Evolutionary conservation across 2,797 vertebrate genomes (phyloP).

Genomic region (Chaetophractus vellerosus): DNA sequence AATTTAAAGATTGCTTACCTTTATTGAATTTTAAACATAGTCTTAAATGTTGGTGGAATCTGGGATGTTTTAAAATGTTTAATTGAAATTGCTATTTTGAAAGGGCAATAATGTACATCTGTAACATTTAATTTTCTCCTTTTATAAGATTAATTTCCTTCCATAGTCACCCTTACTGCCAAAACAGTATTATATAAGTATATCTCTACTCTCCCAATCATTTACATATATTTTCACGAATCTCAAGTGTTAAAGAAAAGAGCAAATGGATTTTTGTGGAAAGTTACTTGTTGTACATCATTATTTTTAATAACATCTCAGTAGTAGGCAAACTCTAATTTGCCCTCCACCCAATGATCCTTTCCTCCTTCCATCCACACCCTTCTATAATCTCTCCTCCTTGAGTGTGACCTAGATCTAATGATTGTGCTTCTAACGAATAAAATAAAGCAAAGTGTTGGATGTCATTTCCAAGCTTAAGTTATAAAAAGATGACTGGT

Average conservation of each 20-base stretch:
- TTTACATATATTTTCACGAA: neutral
- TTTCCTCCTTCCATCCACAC: neutral
- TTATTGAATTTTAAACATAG: constrained; percentile 29
- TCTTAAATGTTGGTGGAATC: neutral
- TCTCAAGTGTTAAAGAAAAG: neutral
- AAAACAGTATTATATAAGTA: constrained; percentile 7
- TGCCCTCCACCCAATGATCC: neutral
- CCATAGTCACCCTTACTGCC: neutral
- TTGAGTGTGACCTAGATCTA: neutral
- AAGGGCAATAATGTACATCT: neutral
- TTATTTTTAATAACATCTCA: neutral
- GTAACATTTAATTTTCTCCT: neutral
- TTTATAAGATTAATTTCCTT: constrained; percentile 7
- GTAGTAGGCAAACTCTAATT: neutral
- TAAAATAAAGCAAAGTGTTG: neutral
- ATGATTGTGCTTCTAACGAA: neutral
- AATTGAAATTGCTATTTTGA: neutral
- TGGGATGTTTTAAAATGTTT: constrained; percentile 22
- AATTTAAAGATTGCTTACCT: constrained; percentile 22
- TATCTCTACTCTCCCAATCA: neutral
- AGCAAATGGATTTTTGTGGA: neutral
- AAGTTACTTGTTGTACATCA: neutral
- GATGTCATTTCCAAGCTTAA: neutral
- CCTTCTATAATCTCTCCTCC: neutral
- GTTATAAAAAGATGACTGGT: neutral